Conservation (phyloP, 2,797 vertebrate species). For the Peromyscus aztecus region DNA sequence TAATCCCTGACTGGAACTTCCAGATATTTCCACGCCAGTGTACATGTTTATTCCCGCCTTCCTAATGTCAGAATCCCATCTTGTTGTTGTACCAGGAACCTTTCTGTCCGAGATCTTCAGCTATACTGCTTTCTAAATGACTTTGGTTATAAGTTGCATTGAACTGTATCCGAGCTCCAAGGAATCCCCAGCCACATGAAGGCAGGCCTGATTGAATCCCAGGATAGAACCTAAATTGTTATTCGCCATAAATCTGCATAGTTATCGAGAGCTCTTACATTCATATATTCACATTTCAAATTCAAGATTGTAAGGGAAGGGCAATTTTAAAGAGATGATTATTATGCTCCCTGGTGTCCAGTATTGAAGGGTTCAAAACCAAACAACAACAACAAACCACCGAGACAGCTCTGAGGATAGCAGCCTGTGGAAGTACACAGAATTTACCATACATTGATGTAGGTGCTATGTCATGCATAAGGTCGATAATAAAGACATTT, state of each 20-base stretch:
- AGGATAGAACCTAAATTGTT: not conserved
- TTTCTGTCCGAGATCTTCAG: not conserved
- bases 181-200: not conserved
- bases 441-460: not conserved
- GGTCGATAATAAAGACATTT: conserved; percentile 45
- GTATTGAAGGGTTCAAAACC: conserved; percentile 14
- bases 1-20: not conserved
- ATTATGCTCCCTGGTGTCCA: conserved; percentile 43
- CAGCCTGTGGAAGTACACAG: not conserved
- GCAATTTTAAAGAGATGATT: not conserved
- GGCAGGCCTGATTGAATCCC: not conserved
- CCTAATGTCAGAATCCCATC: not conserved
- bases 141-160: conserved; percentile 13
- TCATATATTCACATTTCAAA: conserved; percentile 31
- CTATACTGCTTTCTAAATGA: conserved; percentile 40
- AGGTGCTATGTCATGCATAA: not conserved
- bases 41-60: not conserved
- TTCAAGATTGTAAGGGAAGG: conserved; percentile 37
- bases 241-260: conserved; percentile 61
- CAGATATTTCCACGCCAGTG: not conserved
- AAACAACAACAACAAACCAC: not conserved
- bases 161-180: not conserved
- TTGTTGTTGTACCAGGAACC: not conserved
- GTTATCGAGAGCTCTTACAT: not conserved
- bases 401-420: not conserved